Evolutionary conservation across 2,113 vertebrate species (phyloP), one percentile per base, ranked within the genome.

Genomic region (Nesogale talazaci): DNA sequence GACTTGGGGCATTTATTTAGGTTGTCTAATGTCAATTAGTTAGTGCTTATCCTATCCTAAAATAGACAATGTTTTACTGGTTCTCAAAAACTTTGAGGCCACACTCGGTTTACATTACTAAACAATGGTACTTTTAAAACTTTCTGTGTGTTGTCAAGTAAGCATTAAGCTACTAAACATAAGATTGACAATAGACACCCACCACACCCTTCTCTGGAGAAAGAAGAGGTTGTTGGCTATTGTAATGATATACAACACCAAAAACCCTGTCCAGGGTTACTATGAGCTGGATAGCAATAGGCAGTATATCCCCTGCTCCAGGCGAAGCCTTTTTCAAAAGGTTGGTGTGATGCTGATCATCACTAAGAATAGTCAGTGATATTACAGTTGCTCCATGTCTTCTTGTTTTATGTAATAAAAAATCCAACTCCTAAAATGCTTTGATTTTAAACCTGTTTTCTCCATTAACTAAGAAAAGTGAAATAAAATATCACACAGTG

Each of bases 11-110:
- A 63, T 67, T 31, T 38, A 5, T 19, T 40, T 34, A 40, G 3
- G 10, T 25, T 59, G 36, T 29, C 1, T 88, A 3, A 4, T 4
- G 9, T 5, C 14, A 40, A 1, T 2, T 2, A n/a, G 38, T 6
- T 46, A 46, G 5, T 46, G 42, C 42, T 46, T 46, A 5, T 46
- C 42, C 10, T 46, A 52, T 9, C 46, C 46, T 52, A 52, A 10
- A 52, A 6, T 52, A 52, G 46, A 52, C 14, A 52, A 52, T 52
- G 10, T 52, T 52, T 52, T 52, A 52, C 25, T 65, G 25, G 16
- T 3, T 88, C 34, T 83, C 23, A 27, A 72, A 84, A 84, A 80
- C 40, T 76, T 52, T 31, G 52, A 29, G 27, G 76, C 20, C 42
- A 6, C 15, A 36, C 17, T 17, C 8, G 56, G 14, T 81, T 94